Evolutionary conservation across 2,888 invertebrate genomes (phyloP).

Genomic region (Nemoura dubitans): DNA sequence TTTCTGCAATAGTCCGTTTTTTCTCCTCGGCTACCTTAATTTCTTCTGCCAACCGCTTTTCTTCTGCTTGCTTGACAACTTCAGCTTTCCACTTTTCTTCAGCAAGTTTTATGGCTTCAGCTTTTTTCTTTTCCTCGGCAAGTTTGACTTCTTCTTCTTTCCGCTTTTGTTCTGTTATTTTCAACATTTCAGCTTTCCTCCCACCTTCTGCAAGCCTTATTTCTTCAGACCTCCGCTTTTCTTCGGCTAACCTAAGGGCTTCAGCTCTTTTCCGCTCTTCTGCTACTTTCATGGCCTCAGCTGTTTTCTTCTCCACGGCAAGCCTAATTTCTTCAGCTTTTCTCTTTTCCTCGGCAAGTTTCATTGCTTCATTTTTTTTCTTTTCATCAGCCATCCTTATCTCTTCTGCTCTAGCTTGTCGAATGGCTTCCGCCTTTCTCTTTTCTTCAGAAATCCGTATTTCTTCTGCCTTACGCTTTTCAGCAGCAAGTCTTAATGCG

Average conservation of each 20-base stretch:
- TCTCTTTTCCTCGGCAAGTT: not conserved
- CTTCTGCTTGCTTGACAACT: not conserved
- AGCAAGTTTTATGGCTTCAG: not conserved
- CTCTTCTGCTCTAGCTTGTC: not conserved
- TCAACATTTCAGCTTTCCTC: not conserved
- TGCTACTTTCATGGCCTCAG: not conserved
- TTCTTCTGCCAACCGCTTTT: not conserved
- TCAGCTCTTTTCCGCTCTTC: not conserved
- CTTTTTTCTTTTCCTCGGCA: not conserved
- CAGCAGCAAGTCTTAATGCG: too few relatives aligned
- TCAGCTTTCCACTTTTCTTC: not conserved
- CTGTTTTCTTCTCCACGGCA: not conserved
- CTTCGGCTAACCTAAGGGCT: not conserved
- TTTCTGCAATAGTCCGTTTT: not conserved
- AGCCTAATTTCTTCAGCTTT: not conserved
- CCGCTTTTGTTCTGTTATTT: not conserved
- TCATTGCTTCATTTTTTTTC: constrained; percentile 1
- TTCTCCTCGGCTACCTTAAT: not conserved
- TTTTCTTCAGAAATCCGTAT: not conserved
- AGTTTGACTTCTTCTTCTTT: not conserved
- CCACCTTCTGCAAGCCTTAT: not conserved
- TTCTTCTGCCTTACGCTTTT: not conserved
- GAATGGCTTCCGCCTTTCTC: not conserved
- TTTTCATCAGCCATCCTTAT: not conserved
- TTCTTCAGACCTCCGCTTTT: not conserved